A percentile compares a stretch with the other conserved stretches of the same genome.
These are phyloP conservation scores for Isaurus tuberculatus DNA, from an alignment of 92 coral and sea anemone species.

Conservation along the genomic window DNA sequence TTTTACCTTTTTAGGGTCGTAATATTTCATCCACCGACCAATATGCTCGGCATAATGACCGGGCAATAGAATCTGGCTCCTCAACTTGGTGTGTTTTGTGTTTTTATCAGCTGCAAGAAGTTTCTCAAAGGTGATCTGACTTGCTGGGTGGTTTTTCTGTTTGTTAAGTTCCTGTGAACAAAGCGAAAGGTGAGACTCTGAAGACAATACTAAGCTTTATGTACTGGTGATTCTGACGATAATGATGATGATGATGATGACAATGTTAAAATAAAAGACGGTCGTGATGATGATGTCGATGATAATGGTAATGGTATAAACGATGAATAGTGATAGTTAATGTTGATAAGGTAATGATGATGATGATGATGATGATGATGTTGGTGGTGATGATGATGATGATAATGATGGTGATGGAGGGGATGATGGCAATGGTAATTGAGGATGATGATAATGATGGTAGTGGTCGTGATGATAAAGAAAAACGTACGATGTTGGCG, in stretches of 20 bases:
- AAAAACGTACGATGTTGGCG: neutral
- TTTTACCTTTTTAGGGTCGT: constrained; percentile 86
- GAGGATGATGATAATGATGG: neutral
- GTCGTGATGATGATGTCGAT: too few relatives aligned
- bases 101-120: constrained; percentile 64
- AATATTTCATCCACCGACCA: constrained; percentile 93
- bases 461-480: neutral
- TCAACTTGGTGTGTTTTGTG: constrained; percentile 57
- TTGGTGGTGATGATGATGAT: too few relatives aligned
- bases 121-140: constrained; percentile 68
- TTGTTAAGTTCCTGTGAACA: constrained; percentile 57
- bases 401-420: too few relatives aligned
- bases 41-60: constrained; percentile 97
- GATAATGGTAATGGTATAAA: too few relatives aligned
- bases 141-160: constrained; percentile 49
- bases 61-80: constrained; percentile 75
- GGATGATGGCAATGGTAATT: neutral
- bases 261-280: too few relatives aligned
- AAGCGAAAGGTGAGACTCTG: neutral
- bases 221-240: too few relatives aligned
- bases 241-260: too few relatives aligned
- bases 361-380: too few relatives aligned
- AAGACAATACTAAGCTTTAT: neutral
- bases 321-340: too few relatives aligned
- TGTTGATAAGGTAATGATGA: too few relatives aligned